Conservation (phyloP, 2,113 vertebrate genomes). For the Cygnus atratus region DNA sequence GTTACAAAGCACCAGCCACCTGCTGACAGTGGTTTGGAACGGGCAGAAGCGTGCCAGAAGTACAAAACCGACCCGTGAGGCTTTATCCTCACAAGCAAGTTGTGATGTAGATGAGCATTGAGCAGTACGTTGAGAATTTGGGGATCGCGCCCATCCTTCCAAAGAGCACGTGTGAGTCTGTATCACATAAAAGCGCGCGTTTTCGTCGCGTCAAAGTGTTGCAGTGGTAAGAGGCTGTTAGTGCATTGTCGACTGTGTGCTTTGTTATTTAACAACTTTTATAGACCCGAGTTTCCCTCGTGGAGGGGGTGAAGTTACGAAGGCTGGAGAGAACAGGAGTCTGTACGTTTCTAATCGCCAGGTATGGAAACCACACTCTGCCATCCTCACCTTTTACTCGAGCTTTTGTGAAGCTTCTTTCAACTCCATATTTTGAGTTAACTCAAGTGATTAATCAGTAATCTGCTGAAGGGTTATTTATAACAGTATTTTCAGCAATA, state of each 20-base stretch:
- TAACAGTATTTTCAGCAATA: neutral
- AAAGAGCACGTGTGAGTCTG: neutral
- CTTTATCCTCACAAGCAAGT: too few species aligned
- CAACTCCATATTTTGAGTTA: neutral
- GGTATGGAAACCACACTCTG: constrained; percentile 54
- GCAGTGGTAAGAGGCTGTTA: too few species aligned
- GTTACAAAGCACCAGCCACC: neutral
- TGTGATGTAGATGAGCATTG: rapidly evolving
- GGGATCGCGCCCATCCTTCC: neutral
- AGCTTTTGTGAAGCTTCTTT: neutral
- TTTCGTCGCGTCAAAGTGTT: neutral
- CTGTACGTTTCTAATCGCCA: constrained; percentile 40
- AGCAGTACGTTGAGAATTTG: neutral
- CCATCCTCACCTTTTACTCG: neutral
- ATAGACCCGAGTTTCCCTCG: constrained; percentile 38
- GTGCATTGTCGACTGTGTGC: neutral
- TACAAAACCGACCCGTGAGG: rapidly evolving
- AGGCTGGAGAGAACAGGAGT: constrained; percentile 19
- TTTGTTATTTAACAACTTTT: neutral
- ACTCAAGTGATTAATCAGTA: neutral
- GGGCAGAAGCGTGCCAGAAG: neutral
- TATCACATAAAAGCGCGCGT: rapidly evolving
- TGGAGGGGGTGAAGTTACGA: neutral
- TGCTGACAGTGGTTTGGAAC: neutral
- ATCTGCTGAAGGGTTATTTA: neutral